Evolutionary conservation across 2,113 vertebrate species (phyloP).

Genomic region (Cyanoramphus novaezelandiae): DNA sequence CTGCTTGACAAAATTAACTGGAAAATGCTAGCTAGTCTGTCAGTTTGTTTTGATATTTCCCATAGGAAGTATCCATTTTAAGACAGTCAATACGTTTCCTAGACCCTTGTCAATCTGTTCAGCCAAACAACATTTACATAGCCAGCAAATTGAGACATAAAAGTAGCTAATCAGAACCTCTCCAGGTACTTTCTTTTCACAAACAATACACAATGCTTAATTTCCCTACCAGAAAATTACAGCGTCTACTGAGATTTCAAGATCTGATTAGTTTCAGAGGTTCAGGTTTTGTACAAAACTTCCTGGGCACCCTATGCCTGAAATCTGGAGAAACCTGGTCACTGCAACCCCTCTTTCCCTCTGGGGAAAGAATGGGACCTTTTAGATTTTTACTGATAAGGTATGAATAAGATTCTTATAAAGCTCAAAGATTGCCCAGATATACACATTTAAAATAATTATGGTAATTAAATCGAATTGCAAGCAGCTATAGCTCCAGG

Average conservation of each 20-base stretch:
- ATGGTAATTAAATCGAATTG: slow-evolving; percentile 72
- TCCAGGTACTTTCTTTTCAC: slow-evolving; percentile 59
- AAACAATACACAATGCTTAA: slow-evolving; percentile 62
- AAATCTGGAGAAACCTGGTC: slow-evolving; percentile 53
- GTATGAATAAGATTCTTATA: slow-evolving; percentile 74
- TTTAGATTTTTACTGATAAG: slow-evolving; percentile 69
- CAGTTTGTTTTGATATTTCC: neutral
- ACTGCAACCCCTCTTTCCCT: neutral
- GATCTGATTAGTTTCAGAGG: slow-evolving; percentile 66
- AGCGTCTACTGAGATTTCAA: slow-evolving; percentile 60
- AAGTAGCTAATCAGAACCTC: slow-evolving; percentile 48
- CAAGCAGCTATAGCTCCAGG: slow-evolving; percentile 70
- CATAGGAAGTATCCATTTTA: slow-evolving; percentile 51
- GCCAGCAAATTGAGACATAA: slow-evolving; percentile 62
- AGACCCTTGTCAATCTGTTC: slow-evolving; percentile 45
- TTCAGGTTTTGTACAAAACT: slow-evolving; percentile 15
- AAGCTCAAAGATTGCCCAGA: slow-evolving; percentile 70
- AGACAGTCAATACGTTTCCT: slow-evolving; percentile 7
- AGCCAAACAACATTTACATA: slow-evolving; percentile 34
- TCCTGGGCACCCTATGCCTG: neutral
- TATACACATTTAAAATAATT: slow-evolving; percentile 74
- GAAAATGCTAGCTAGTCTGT: neutral
- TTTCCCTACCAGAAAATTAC: slow-evolving; percentile 70
- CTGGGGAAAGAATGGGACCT: slow-evolving; percentile 38
- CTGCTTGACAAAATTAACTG: slow-evolving; percentile 8